phyloP scores from a whole-genome alignment of 2,888 invertebrate species.

The Pollenia angustigena region DNA sequence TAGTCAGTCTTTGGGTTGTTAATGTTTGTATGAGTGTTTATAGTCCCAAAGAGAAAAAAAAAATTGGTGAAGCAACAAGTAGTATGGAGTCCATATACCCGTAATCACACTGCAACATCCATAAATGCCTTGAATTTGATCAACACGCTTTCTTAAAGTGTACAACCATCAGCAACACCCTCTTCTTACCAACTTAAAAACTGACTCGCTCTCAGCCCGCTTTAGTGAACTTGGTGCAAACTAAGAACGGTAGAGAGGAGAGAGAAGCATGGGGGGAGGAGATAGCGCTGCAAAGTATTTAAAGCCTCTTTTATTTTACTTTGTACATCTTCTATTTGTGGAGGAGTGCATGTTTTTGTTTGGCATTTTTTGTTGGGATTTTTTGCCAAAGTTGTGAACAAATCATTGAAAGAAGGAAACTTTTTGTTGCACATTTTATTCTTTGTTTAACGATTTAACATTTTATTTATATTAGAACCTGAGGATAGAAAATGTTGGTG shows the following conservation, averaged over 20 bases:
- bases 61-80: slow-evolving; percentile 52
- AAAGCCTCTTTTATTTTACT: slow-evolving; percentile 44
- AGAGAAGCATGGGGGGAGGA: background rate
- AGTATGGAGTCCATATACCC: slow-evolving; percentile 52
- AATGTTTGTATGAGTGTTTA: background rate
- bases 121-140: slow-evolving; percentile 71
- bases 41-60: background rate
- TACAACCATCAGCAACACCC: slow-evolving; percentile 74
- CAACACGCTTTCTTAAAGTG: slow-evolving; percentile 73
- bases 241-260: background rate
- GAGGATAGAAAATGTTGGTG: slow-evolving; percentile 23
- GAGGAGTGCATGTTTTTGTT: slow-evolving; percentile 61
- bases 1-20: slow-evolving; percentile 43
- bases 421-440: slow-evolving; percentile 56
- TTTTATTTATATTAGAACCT: slow-evolving; percentile 68
- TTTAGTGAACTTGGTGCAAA: slow-evolving; percentile 31
- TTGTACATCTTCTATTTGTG: slow-evolving; percentile 61
- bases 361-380: background rate
- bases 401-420: slow-evolving; percentile 45
- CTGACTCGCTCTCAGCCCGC: slow-evolving; percentile 11
- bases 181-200: slow-evolving; percentile 60
- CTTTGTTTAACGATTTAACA: slow-evolving; percentile 63
- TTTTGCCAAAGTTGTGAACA: slow-evolving; percentile 42
- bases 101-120: slow-evolving; percentile 63
- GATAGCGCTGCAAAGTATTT: slow-evolving; percentile 36